Conservation (phyloP, 2,888 invertebrate genomes). For the Archips xylosteana region DNA sequence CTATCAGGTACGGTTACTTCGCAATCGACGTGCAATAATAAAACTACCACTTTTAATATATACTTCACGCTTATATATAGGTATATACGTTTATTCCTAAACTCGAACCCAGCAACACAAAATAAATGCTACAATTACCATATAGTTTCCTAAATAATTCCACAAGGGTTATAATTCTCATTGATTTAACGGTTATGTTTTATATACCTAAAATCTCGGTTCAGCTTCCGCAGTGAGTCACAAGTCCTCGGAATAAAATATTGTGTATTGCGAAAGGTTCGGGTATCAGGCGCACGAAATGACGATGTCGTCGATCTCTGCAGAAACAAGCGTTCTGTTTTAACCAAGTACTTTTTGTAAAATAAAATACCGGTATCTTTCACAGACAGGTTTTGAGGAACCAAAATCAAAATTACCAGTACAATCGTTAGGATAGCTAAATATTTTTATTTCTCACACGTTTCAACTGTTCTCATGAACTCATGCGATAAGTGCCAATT, state of each 20-base stretch:
- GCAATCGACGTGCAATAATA: conserved; percentile 5
- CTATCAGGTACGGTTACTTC: conserved; percentile 1
- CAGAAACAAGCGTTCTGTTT: too few relatives aligned
- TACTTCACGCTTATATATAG: not conserved
- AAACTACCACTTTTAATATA: conserved; percentile 14
- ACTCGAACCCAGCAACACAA: not conserved
- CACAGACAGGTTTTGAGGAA: not conserved
- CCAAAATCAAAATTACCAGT: not conserved
- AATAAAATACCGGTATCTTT: not conserved
- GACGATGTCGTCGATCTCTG: not conserved
- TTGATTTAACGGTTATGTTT: not conserved
- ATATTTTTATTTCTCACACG: not conserved
- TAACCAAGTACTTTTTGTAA: too few relatives aligned
- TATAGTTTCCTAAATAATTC: conserved; percentile 1
- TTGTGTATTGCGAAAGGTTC: conserved; percentile 1
- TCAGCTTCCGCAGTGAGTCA: conserved; percentile 16
- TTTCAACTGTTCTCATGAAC: not conserved
- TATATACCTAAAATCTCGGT: not conserved
- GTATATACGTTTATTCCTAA: not conserved
- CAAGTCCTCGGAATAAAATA: not conserved
- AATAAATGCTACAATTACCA: not conserved
- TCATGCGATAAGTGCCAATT: not conserved
- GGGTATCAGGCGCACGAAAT: not conserved
- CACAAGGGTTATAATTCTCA: not conserved
- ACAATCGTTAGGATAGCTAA: not conserved